Conservation (phyloP, 37 sponge, comb jelly and placozoan genomes). For the Hormiphora californensis region DNA sequence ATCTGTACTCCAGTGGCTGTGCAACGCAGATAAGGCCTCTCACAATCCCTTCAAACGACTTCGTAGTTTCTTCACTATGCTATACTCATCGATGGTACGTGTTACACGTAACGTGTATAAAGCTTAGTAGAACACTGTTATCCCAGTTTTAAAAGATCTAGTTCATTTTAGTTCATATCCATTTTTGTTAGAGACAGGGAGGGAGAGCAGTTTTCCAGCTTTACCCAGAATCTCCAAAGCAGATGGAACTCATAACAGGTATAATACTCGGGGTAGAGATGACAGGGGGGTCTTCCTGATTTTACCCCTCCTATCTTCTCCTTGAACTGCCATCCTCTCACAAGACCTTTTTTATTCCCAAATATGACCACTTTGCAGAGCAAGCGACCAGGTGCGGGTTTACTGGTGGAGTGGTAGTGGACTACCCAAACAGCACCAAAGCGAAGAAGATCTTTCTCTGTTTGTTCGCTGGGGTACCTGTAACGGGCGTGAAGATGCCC, state of each 20-base stretch:
- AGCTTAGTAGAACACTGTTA: not conserved
- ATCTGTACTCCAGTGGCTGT: constrained; percentile 97
- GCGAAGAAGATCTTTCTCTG: constrained; percentile 98
- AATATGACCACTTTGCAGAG: not conserved
- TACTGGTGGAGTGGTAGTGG: constrained; percentile 93
- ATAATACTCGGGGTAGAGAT: too few relatives aligned
- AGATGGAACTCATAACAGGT: constrained; percentile 59
- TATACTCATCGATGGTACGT: constrained; percentile 82
- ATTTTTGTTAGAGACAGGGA: constrained; percentile 66
- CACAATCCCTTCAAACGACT: constrained; percentile 83
- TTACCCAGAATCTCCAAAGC: constrained; percentile 93
- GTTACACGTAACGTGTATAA: not conserved
- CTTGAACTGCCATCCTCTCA: not conserved
- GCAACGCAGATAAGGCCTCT: constrained; percentile 91
- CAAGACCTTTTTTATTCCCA: not conserved
- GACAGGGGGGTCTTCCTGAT: too few relatives aligned
- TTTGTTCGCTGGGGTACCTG: constrained; percentile 88
- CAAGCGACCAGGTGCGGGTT: constrained; percentile 93
- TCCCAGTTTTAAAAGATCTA: too few relatives aligned
- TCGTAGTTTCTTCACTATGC: constrained; percentile 76
- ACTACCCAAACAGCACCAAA: constrained; percentile 95
- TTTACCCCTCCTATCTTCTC: not conserved
- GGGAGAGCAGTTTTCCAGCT: constrained; percentile 95
- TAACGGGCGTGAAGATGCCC: constrained; percentile 62
- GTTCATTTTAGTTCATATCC: too few relatives aligned